Percentiles rank a stretch among this genome's conserved stretches.
Evolutionary conservation across 2,113 vertebrate genomes (phyloP).

Genomic region (Benitochromis conjunctus): DNA sequence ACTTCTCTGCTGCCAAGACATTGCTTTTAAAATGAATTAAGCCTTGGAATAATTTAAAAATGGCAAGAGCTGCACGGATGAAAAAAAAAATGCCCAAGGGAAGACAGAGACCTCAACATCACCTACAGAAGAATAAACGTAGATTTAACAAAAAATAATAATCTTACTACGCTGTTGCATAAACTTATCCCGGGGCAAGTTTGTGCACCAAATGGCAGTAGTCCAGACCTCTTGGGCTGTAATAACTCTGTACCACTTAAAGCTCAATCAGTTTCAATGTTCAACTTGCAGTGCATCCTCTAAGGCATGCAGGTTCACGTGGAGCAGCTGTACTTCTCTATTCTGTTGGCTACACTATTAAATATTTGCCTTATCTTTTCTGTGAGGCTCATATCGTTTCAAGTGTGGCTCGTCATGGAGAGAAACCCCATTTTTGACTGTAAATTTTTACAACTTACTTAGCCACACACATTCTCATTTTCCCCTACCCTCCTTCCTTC

Average conservation of each 20-base stretch:
- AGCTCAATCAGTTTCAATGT: slow-evolving; percentile 4
- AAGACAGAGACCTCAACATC: slow-evolving; percentile 42
- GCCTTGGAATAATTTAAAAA: slow-evolving; percentile 32
- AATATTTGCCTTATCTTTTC: slow-evolving; percentile 50
- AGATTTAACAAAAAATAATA: slow-evolving; percentile 33
- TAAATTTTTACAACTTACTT: slow-evolving; percentile 46
- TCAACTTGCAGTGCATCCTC: background rate
- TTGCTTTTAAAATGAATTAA: slow-evolving; percentile 77
- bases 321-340: background rate
- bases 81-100: slow-evolving; percentile 17
- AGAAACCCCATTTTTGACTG: slow-evolving; percentile 43
- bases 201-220: background rate
- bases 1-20: slow-evolving; percentile 82
- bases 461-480: background rate
- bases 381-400: slow-evolving; percentile 21
- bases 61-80: slow-evolving; percentile 16
- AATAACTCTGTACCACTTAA: slow-evolving; percentile 17
- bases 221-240: slow-evolving; percentile 7
- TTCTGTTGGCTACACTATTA: slow-evolving; percentile 3
- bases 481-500: background rate
- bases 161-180: slow-evolving; percentile 40
- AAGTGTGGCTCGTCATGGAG: slow-evolving; percentile 18
- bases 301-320: background rate
- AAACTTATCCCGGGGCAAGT: slow-evolving; percentile 32
- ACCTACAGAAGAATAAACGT: slow-evolving; percentile 51